phyloP scores from a whole-genome alignment of 2,888 invertebrate species.

The Andricus curvator region DNA sequence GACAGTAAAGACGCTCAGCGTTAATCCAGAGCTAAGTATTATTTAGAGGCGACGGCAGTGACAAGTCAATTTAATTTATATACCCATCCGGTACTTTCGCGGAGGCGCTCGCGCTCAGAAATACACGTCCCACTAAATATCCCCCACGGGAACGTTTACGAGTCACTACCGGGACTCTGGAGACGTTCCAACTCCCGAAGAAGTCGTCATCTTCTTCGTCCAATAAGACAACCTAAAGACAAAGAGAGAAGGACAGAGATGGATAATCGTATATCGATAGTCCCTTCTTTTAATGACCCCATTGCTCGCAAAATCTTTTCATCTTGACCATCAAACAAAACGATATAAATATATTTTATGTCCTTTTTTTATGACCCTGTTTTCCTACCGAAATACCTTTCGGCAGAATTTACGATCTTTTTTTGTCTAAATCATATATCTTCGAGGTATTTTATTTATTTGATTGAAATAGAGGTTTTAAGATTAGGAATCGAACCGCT shows the following conservation, averaged over 20 bases:
- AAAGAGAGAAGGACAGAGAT: background rate
- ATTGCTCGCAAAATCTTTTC: background rate
- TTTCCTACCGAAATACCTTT: background rate
- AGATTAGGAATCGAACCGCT: background rate
- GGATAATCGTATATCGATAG: background rate
- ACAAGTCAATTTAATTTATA: conserved; percentile 72
- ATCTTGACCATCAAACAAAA: background rate
- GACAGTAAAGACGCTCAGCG: conserved; percentile 59
- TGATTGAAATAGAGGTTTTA: background rate
- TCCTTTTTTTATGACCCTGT: background rate
- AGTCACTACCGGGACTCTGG: conserved; percentile 61
- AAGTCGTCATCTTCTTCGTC: conserved; percentile 41
- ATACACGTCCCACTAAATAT: conserved; percentile 64
- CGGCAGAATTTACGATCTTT: background rate
- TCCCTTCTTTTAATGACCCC: conserved; percentile 1
- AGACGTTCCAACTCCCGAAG: conserved; percentile 65
- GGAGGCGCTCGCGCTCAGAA: conserved; percentile 58
- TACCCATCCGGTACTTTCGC: conserved; percentile 49
- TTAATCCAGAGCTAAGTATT: conserved; percentile 69
- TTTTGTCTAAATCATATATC: background rate
- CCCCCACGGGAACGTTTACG: conserved; percentile 63
- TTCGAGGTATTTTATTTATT: background rate
- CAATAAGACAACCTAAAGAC: conserved; percentile 1
- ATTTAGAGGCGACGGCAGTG: conserved; percentile 66
- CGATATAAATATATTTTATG: background rate